A percentile compares a stretch with the other conserved stretches of the same genome.
Conservation (phyloP, 1,140 invertebrate species). For the Diorhabda sublineata region DNA sequence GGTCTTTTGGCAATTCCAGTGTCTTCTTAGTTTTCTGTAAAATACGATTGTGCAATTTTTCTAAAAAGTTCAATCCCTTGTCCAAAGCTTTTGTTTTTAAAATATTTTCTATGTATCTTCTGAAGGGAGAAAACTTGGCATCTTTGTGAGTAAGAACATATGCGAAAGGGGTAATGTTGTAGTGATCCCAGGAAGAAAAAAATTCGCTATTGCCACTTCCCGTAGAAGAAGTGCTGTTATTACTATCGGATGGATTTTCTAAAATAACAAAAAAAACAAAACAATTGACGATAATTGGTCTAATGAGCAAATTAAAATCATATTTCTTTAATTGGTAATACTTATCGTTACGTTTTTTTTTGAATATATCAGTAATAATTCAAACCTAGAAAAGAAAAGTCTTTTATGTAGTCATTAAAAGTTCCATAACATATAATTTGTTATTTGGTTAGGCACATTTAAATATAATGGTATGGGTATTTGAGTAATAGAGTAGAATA, state of each 20-base stretch:
- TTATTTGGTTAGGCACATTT: no score
- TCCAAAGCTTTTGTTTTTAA: constrained; percentile 79
- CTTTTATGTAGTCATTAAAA: no score
- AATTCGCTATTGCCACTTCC: constrained; percentile 25
- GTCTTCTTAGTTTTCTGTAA: constrained; percentile 66
- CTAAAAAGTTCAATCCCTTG: constrained; percentile 71
- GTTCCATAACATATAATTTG: no score
- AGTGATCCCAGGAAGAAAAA: constrained; percentile 36
- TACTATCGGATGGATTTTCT: constrained; percentile 40
- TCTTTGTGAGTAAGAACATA: constrained; percentile 48
- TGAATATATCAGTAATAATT: no score
- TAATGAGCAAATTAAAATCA: no score
- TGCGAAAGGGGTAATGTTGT: constrained; percentile 45
- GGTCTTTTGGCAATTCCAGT: constrained; percentile 54
- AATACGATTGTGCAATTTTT: constrained; percentile 63
- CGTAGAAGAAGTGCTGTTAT: constrained; percentile 41
- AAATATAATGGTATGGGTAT: no score
- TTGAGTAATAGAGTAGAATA: no score
- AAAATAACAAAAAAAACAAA: constrained; percentile 5
- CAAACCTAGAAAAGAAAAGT: no score
- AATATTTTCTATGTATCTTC: constrained; percentile 80
- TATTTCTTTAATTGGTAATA: no score
- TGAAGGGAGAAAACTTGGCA: constrained; percentile 50
- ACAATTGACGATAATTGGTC: no score
- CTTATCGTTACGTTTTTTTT: no score